Evolutionary conservation across 37 sponge, comb jelly and placozoan species (phyloP), one percentile per base, ranked within the genome.

Genomic region (Ianthella basta): DNA sequence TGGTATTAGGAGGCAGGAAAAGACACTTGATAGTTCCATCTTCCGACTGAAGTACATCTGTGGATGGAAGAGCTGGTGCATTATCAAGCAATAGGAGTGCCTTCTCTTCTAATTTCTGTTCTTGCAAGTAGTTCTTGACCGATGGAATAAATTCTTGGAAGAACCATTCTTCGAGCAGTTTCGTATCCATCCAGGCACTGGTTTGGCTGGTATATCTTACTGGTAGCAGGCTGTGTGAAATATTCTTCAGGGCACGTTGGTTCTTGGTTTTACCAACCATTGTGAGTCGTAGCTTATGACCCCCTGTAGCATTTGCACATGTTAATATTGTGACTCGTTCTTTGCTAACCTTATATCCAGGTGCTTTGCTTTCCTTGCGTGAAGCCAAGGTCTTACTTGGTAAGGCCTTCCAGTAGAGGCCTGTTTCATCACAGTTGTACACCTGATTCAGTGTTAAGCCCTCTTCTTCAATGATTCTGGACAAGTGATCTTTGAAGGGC

Each of bases 351-450:
- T 92, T 92, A 10, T 50, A 29, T 80, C 94, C 94, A 72, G 41
- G 75, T 27, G 90, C 90, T 29, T 87, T 81, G 29, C 90, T 89
- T 60, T 93, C 94, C 77, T 74, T 85, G 50, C 32, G 25, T 27
- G 83, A 19, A 72, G 86, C 91, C 2, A 94, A 36, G 33, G 94
- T 87, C 25, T 59, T 70, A 1, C 78, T 41, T 67, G 95, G 95
- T 10, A 94, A 80, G 10, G 88, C 59, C 25, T 83, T 64, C 64
- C 60, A 94, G 73, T 91, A 55, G 23, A 94, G 86, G 15, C 91
- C 95, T 69, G 91, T 94, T 79, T 94, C 95, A 86, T 94, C 91
- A 60, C 89, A 91, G 86, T 91, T 91, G 55, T 75, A 91, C 18
- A 91, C 55, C 54, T 88, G 88, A 56, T 92, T 53, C 14, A 59